phyloP scores from a whole-genome alignment of 2,113 vertebrate genomes.

The Oncorhynchus kisutch region DNA sequence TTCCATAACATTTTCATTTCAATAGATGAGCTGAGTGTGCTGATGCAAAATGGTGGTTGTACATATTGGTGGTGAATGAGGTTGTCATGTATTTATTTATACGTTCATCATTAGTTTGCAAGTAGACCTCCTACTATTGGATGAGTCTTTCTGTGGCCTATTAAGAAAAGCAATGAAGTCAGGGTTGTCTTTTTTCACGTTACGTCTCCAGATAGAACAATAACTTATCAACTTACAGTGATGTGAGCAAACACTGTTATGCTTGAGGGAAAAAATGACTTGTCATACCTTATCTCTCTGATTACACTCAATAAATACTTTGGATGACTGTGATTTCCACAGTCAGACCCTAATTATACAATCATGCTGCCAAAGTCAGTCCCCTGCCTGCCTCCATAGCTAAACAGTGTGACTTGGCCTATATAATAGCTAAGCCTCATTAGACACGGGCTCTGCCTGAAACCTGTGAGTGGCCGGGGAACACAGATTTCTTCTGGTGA shows the following conservation, averaged over 20 bases:
- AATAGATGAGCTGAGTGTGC: no score
- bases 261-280: not conserved
- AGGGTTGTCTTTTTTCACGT: no score
- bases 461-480: constrained; percentile 50
- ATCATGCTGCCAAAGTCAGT: constrained; percentile 41
- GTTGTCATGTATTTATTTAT: no score
- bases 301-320: constrained; percentile 15
- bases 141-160: no score
- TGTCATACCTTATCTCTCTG: constrained; percentile 22
- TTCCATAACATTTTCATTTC: no score
- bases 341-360: constrained; percentile 54
- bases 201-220: no score
- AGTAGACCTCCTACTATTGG: no score
- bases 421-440: constrained; percentile 61
- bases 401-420: constrained; percentile 52
- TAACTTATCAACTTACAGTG: not conserved
- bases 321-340: constrained; percentile 27
- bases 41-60: no score
- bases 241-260: not conserved
- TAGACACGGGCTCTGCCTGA: constrained; percentile 51
- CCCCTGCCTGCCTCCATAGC: constrained; percentile 32
- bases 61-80: no score
- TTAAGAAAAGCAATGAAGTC: no score
- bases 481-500: constrained; percentile 54
- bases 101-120: no score